These are phyloP conservation scores for Nephrocerus scutellatus DNA, from an alignment of 2,888 invertebrate genomes.

Conservation along the genomic window DNA sequence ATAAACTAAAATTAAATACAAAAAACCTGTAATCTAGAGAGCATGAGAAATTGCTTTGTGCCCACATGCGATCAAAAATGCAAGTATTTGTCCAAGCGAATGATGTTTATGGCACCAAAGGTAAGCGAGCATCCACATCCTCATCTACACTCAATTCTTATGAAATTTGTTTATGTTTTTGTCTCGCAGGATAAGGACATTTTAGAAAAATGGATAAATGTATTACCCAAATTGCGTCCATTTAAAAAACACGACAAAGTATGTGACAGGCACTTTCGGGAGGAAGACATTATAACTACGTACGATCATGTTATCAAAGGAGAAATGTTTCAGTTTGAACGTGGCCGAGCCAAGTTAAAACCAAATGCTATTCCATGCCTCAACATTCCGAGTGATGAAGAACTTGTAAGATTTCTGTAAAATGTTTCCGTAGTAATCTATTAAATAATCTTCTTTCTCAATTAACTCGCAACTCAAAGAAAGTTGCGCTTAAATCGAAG, in stretches of 20 bases:
- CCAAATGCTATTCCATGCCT: slow-evolving; percentile 28
- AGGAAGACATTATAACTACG: slow-evolving; percentile 27
- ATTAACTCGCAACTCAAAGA: background rate
- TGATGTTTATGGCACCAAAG: slow-evolving; percentile 33
- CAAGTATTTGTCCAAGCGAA: slow-evolving; percentile 22
- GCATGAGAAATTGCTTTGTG: slow-evolving; percentile 34
- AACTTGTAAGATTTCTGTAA: slow-evolving; percentile 12
- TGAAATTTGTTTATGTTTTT: background rate
- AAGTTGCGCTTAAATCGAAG: background rate
- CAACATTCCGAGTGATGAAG: slow-evolving; percentile 23
- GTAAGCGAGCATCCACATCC: slow-evolving; percentile 18
- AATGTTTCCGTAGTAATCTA: background rate
- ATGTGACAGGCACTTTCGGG: slow-evolving; percentile 31
- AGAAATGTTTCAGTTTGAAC: slow-evolving; percentile 28
- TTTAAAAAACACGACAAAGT: slow-evolving; percentile 30
- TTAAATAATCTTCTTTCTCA: background rate
- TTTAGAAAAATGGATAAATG: slow-evolving; percentile 28
- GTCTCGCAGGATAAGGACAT: slow-evolving; percentile 22
- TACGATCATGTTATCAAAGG: slow-evolving; percentile 35
- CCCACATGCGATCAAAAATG: slow-evolving; percentile 30
- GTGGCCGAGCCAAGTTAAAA: slow-evolving; percentile 30
- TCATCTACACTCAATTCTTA: background rate
- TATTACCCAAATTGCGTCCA: slow-evolving; percentile 26
- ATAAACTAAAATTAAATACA: too few species aligned
- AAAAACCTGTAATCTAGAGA: too few species aligned